These are phyloP conservation scores for Helobdella robusta DNA, from an alignment of 2,888 invertebrate species.

Conservation along the genomic window DNA sequence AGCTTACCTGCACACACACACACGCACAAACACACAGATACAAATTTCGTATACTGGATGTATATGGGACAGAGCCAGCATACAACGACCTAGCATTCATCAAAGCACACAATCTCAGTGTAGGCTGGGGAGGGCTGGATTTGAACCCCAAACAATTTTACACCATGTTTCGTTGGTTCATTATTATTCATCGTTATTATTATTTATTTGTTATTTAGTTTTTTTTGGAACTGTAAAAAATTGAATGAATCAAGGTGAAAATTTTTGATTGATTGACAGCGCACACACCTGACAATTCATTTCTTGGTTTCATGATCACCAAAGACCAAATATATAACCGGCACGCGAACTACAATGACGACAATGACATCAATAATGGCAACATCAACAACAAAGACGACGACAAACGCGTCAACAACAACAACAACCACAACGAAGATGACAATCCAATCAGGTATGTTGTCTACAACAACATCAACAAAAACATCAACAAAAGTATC, in stretches of 20 bases:
- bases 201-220: neutral
- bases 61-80: constrained; percentile 32
- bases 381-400: no score
- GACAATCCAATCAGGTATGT: no score
- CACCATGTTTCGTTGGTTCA: constrained; percentile 33
- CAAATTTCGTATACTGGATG: constrained; percentile 31
- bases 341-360: no score
- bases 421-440: no score
- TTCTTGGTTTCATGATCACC: constrained; percentile 32
- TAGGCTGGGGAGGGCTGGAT: constrained; percentile 26
- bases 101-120: constrained; percentile 10
- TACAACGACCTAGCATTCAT: constrained; percentile 31
- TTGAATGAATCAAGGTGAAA: no score
- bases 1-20: no score
- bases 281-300: constrained; percentile 33
- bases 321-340: no score
- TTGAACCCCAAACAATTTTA: constrained; percentile 33
- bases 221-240: neutral
- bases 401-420: no score
- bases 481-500: no score
- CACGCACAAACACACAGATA: constrained; percentile 31
- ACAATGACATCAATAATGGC: no score
- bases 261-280: constrained; percentile 24
- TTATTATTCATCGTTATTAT: neutral
- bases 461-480: no score